phyloP scores from a whole-genome alignment of 2,888 invertebrate species.

The Acleris cristana region DNA sequence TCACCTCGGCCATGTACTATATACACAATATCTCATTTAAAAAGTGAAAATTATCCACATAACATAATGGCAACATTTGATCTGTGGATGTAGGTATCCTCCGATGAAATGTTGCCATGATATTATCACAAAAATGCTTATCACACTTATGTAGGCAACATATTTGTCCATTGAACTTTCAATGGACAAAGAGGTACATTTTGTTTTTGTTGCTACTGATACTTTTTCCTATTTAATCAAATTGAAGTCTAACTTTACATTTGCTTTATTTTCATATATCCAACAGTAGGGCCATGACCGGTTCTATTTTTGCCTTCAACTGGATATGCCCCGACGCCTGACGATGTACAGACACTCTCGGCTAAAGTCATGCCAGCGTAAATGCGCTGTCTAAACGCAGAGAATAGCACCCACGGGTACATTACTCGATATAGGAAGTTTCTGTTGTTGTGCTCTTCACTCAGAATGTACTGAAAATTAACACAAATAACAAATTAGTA shows the following conservation, averaged over 20 bases:
- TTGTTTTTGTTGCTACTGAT: no score
- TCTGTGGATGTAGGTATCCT: no score
- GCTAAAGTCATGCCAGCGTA: conserved; percentile 95
- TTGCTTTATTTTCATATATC: conserved; percentile 85
- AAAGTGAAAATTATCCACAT: background rate
- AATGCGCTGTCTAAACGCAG: conserved; percentile 94
- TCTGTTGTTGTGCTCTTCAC: conserved; percentile 89
- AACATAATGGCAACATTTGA: no score
- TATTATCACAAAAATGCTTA: no score
- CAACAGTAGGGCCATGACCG: conserved; percentile 93
- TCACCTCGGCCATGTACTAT: no score
- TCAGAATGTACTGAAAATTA: conserved; percentile 89
- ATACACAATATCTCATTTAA: background rate
- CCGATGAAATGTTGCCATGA: no score
- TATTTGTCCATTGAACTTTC: no score
- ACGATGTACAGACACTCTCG: conserved; percentile 96
- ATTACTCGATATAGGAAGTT: conserved; percentile 91
- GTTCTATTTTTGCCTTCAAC: conserved; percentile 86
- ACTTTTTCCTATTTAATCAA: no score
- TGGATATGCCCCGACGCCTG: conserved; percentile 97
- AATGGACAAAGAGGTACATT: no score
- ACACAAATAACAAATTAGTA: background rate
- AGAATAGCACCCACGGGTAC: conserved; percentile 94
- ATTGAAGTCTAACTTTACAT: conserved; percentile 66
- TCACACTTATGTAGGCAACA: no score